Percentiles rank a stretch among this genome's conserved stretches.
Evolutionary conservation across 2,888 invertebrate species (phyloP).

Genomic region (Clivina fossor): DNA sequence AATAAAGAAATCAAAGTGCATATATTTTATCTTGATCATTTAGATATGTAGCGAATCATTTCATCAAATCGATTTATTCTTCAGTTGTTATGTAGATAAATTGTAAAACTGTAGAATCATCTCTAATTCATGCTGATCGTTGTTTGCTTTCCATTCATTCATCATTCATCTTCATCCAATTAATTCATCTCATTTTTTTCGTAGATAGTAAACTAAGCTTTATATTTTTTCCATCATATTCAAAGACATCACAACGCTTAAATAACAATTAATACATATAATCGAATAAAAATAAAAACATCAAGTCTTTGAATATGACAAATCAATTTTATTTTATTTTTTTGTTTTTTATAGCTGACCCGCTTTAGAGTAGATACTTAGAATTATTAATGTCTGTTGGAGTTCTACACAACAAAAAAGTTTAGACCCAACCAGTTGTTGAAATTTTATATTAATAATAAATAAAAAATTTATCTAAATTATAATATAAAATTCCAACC

Average conservation of each 20-base stretch:
- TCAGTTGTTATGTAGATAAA: too few species aligned
- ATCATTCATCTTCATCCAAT: conserved; percentile 17
- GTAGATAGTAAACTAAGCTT: conserved; percentile 29
- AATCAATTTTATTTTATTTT: conserved; percentile 31
- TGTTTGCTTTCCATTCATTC: conserved; percentile 5
- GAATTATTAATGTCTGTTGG: conserved; percentile 51
- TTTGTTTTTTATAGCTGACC: conserved; percentile 45
- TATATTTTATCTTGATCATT: conserved; percentile 4
- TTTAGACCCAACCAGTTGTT: conserved; percentile 30
- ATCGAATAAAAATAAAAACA: conserved; percentile 6
- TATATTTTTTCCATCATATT: conserved; percentile 23
- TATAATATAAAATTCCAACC: conserved; percentile 28
- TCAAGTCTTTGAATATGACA: conserved; percentile 28
- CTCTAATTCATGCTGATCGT: conserved; percentile 1
- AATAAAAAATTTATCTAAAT: background rate
- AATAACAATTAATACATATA: conserved; percentile 14
- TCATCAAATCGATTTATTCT: too few species aligned
- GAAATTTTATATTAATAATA: conserved; percentile 35
- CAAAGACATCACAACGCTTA: conserved; percentile 22
- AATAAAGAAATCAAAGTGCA: conserved; percentile 14
- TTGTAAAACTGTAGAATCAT: too few species aligned
- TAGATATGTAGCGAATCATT: conserved; percentile 7
- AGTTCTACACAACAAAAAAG: conserved; percentile 49
- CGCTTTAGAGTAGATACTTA: conserved; percentile 42
- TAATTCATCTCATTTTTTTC: background rate